A percentile compares a stretch with the other conserved stretches of the same genome.
These are phyloP conservation scores for Urocitellus parryii DNA, from an alignment of 2,113 vertebrate genomes.

Conservation along the genomic window DNA sequence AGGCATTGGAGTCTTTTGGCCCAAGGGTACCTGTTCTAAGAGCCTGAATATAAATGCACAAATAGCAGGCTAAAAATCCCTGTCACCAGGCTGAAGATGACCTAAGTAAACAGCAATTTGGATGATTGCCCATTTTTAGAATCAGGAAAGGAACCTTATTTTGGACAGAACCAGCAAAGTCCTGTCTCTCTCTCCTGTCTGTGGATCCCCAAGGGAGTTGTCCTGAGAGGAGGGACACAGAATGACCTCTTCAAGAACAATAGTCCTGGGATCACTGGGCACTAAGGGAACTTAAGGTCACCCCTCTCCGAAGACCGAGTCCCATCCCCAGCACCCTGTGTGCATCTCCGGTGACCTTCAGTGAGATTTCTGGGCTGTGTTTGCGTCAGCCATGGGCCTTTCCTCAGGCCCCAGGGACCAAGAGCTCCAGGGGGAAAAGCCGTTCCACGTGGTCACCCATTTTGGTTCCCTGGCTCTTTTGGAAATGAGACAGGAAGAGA, in stretches of 20 bases:
- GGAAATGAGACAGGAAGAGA: constrained; percentile 8
- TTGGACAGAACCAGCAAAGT: neutral
- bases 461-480: neutral
- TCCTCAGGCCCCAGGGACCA: rapidly evolving
- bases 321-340: neutral
- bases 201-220: neutral
- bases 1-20: neutral
- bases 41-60: neutral
- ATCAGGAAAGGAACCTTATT: neutral
- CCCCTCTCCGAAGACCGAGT: rapidly evolving
- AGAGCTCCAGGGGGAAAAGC: neutral
- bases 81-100: neutral
- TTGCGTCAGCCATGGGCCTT: neutral
- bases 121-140: neutral
- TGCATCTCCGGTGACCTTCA: neutral
- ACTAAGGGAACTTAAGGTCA: neutral
- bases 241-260: neutral
- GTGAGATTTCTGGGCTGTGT: neutral
- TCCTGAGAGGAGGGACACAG: neutral
- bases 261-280: neutral
- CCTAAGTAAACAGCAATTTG: neutral
- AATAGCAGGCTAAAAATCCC: neutral
- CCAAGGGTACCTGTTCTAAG: neutral
- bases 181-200: neutral
- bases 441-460: neutral